Evolutionary conservation across 2,888 invertebrate genomes (phyloP).

Genomic region (Eucera pruinosa): DNA sequence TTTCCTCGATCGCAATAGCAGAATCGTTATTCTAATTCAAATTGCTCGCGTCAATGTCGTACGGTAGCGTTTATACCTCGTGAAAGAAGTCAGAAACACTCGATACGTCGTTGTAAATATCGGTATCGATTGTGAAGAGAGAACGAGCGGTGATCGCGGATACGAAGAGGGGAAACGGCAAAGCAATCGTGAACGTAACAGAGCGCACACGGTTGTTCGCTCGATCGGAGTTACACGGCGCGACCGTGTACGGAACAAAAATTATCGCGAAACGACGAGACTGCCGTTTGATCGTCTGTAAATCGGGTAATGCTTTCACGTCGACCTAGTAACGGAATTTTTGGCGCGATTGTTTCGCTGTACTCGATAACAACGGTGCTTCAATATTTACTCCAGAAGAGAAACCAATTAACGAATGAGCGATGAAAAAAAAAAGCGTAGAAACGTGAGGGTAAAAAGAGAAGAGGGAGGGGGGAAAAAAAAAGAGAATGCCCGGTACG

Average conservation of each 20-base stretch:
- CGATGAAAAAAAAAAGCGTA: conserved; percentile 1
- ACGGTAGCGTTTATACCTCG: not conserved
- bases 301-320: conserved; percentile 34
- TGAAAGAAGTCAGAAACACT: conserved; percentile 8
- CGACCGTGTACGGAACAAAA: conserved; percentile 7
- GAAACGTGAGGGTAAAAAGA: not conserved
- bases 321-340: conserved; percentile 26
- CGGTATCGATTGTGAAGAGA: conserved; percentile 5
- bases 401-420: conserved; percentile 53
- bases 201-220: no score
- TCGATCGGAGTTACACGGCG: conserved; percentile 15
- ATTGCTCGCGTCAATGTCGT: not conserved
- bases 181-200: conserved; percentile 10
- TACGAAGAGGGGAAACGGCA: not conserved
- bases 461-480: not conserved
- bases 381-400: conserved; percentile 42
- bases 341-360: conserved; percentile 25
- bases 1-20: no score
- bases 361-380: conserved; percentile 42
- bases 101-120: conserved; percentile 22
- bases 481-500: conserved; percentile 9
- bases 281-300: conserved; percentile 38
- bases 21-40: not conserved
- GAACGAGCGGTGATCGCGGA: not conserved
- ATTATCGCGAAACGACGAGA: conserved; percentile 35